Evolutionary conservation across 2,888 invertebrate genomes (phyloP), one percentile per base, ranked within the genome.

Genomic region (Osedax fenrisi): DNA sequence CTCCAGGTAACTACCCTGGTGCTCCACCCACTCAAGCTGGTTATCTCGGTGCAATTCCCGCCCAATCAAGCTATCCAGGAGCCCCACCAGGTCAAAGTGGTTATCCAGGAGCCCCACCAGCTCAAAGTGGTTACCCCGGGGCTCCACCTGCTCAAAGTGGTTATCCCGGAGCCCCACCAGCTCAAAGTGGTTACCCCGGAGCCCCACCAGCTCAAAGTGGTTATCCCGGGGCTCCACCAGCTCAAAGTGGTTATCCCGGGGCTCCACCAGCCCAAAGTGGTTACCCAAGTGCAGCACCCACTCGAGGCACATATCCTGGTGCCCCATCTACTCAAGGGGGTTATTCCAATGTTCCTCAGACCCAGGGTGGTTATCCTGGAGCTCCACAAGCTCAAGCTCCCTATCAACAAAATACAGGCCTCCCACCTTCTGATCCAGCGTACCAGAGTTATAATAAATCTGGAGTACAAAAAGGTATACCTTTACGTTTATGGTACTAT

Each of bases 61-160:
- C 17, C 26, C 22, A 17, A 2, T 3, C 27, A 21, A 25, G 69
- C 24, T 25, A 69, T 10, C 69, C 23, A 3, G 23, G 25, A 69
- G 10, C 3, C 13, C 64, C 64, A 64, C 64, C 64, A 22, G 64
- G 64, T 64, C 23, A 64, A 21, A 13, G 3, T 24, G 75, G 67
- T 21, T 75, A 75, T 61, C 73, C 73, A 68, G 21, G 59, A 41
- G n/a, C 21, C 10, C 26, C 70, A 21, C 26, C 22, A 17, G 2
- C 13, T 21, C n/a, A n/a, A n/a, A n/a, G n/a, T n/a, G n/a, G n/a
- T n/a, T 75, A 75, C 62, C 75, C 74, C 21, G 76, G 75, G 2
- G 75, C 73, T 70, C 74, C 73, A n/a, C 77, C 77, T 67, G 74
- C n/a, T n/a, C n/a, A n/a, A n/a, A n/a, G 74, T 56, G 41, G 41